Evolutionary conservation across 2,888 invertebrate genomes (phyloP), one percentile per base, ranked within the genome.

Genomic region (Carpatolechia fugitivella): DNA sequence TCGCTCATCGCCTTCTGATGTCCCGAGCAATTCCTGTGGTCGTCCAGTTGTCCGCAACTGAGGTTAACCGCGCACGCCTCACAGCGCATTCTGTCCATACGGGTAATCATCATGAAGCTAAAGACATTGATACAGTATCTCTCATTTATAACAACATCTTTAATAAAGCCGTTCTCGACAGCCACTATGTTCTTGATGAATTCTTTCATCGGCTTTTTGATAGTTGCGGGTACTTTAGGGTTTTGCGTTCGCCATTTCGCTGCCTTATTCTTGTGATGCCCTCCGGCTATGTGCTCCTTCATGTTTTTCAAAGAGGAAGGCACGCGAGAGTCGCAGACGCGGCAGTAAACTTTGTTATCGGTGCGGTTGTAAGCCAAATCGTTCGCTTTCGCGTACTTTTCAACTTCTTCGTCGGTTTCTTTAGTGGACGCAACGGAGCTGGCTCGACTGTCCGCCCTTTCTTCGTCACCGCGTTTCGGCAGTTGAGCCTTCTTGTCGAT

Each of bases 141-240:
- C 0, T 71, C 65, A 59, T 79, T 79, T 7, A 79, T 58, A 10
- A 77, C 52, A 0, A 69, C 3, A 36, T 70, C 68, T 1, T 61
- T 48, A 6, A 55, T 50, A 8, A 58, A 44, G 1, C 24, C 10
- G 18, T 57, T 56, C 13, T 64, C 51, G 0, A 71, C 8, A 3
- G 20, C 30, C 0, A 54, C 16, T 0, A 66, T 0, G 1, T 4
- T 58, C 0, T 56, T 47, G 0, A 72, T 6, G 33, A 67, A 76
- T 0, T 40, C 54, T 2, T 40, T 7, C 10, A 55, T 46, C 0
- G 56, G 56, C 3, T 59, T 65, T 30, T 54, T 52, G n/a, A 57
- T 20, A 3, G 13, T 53, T 0, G 13, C 18, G 3, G 35, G 20
- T 46, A 24, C 11, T 8, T 41, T 57, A 38, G n/a, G 30, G 30